Conservation (phyloP, 2,113 vertebrate species). For the Verasper variegatus region DNA sequence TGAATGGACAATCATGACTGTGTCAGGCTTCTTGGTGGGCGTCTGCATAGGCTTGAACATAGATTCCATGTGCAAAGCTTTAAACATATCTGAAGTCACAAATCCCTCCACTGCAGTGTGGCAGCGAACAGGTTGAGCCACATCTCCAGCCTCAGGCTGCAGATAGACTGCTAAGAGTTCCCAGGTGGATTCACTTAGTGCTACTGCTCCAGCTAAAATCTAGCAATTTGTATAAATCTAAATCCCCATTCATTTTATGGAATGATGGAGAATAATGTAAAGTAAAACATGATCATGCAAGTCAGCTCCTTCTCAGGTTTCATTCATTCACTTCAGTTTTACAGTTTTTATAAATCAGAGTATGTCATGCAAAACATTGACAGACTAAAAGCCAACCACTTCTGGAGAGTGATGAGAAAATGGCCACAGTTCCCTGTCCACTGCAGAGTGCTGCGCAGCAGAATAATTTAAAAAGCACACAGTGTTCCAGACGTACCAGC, state of each 20-base stretch:
- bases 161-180: conserved; percentile 12
- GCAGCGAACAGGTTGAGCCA: conserved; percentile 48
- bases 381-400: not conserved
- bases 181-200: not conserved
- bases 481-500: conserved; percentile 49
- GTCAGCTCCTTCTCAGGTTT: not conserved
- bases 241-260: not conserved
- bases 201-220: not conserved
- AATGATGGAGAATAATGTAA: not conserved
- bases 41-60: conserved; percentile 12
- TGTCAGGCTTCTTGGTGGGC: conserved; percentile 35
- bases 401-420: conserved; percentile 4
- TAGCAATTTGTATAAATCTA: not conserved
- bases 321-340: not conserved
- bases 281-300: not conserved
- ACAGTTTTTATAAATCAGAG: not conserved
- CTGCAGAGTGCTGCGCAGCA: conserved; percentile 2
- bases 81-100: not conserved
- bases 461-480: conserved; percentile 63
- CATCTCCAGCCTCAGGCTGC: conserved; percentile 29
- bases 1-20: conserved; percentile 71
- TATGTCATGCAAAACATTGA: not conserved
- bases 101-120: not conserved
- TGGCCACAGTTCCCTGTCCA: not conserved
- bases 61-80: conserved; percentile 32